phyloP scores from a whole-genome alignment of 2,113 vertebrate genomes.

The Fulmarus glacialis region DNA sequence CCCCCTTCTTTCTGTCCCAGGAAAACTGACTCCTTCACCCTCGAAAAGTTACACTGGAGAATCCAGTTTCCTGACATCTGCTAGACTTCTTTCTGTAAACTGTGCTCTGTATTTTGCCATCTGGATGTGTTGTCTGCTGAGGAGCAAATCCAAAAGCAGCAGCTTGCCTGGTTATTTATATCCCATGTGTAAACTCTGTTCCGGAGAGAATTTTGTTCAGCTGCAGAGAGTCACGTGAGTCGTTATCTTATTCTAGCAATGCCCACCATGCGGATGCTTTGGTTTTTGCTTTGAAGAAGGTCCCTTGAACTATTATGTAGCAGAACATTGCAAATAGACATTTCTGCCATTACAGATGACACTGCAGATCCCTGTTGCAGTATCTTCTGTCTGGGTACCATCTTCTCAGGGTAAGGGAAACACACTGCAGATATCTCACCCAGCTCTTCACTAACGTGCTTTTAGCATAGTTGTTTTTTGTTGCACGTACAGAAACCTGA shows the following conservation, averaged over 20 bases:
- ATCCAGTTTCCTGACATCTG: conserved; percentile 23
- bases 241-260: background rate
- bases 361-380: background rate
- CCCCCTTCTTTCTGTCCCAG: background rate
- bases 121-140: conserved; percentile 31
- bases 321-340: background rate
- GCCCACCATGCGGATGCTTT: background rate
- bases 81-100: conserved; percentile 31
- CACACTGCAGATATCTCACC: background rate
- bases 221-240: background rate
- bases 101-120: conserved; percentile 29
- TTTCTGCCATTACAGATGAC: background rate
- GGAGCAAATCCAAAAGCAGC: conserved; percentile 39
- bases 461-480: background rate
- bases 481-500: background rate
- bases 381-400: background rate
- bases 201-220: background rate
- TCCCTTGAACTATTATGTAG: background rate
- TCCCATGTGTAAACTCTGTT: background rate
- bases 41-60: background rate
- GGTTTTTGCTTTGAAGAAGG: background rate
- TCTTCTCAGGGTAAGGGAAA: background rate
- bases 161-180: conserved; percentile 17
- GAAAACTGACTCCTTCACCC: background rate
- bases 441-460: background rate